A percentile compares a stretch with the other conserved stretches of the same genome.
These are phyloP conservation scores for Chroicocephalus ridibundus DNA, from an alignment of 2,113 vertebrate species.

Conservation along the genomic window DNA sequence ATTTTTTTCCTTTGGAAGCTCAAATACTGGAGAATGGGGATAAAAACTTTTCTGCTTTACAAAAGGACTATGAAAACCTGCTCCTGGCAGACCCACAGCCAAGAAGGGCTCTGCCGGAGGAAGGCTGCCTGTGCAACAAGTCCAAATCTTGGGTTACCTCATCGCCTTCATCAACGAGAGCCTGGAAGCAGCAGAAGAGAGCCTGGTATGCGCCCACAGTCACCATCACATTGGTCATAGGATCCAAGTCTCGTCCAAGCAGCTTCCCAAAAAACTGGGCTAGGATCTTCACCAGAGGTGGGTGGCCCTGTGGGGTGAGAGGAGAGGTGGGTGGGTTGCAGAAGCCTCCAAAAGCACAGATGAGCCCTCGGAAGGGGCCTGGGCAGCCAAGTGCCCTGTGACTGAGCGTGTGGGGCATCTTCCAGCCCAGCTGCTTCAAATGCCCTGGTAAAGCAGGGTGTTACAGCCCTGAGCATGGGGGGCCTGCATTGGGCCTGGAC, in stretches of 20 bases:
- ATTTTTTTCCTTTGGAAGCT: background rate
- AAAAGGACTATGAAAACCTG: background rate
- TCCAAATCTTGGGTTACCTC: constrained; percentile 77
- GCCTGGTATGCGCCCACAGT: constrained; percentile 92
- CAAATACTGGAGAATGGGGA: background rate
- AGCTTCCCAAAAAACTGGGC: constrained; percentile 86
- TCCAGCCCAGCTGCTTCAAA: background rate
- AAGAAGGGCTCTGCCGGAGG: background rate
- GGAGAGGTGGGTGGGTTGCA: background rate
- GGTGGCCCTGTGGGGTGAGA: constrained; percentile 83
- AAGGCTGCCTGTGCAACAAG: background rate
- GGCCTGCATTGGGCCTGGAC: background rate
- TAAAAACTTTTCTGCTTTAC: background rate
- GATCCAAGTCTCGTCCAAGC: constrained; percentile 81
- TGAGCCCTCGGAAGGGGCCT: background rate
- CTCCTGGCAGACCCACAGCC: background rate
- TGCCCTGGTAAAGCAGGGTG: background rate
- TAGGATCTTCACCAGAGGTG: constrained; percentile 82
- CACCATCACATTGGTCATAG: constrained; percentile 85
- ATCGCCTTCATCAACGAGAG: constrained; percentile 87
- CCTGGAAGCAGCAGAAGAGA: constrained; percentile 90
- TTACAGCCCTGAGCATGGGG: background rate
- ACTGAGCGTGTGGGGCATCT: accelerated
- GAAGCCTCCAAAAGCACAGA: background rate
- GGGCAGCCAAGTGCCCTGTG: background rate